phyloP scores from a whole-genome alignment of 1,140 invertebrate species.

The Ips nitidus region DNA sequence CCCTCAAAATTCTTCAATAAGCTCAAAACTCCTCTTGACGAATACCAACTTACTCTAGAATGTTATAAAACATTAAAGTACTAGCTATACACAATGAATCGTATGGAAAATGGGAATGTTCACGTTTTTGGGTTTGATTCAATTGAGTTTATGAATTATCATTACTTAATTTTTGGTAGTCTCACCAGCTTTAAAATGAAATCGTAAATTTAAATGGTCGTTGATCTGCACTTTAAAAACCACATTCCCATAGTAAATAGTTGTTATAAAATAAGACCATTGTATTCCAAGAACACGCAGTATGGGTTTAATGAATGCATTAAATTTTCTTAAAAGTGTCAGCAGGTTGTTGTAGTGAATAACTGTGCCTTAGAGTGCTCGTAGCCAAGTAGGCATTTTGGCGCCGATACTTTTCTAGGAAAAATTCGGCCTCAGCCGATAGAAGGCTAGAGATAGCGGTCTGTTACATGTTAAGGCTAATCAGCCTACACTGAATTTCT shows the following conservation, averaged over 20 bases:
- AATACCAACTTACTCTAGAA: too few relatives aligned
- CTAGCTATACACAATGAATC: too few relatives aligned
- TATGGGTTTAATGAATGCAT: constrained; percentile 31
- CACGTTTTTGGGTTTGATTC: too few relatives aligned
- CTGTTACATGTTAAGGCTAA: constrained; percentile 35
- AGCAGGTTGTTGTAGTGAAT: constrained; percentile 33
- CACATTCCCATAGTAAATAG: constrained; percentile 15
- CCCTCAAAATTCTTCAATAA: too few relatives aligned
- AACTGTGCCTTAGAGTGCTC: constrained; percentile 21
- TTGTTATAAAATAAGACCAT: constrained; percentile 30
- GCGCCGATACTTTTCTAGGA: constrained; percentile 29
- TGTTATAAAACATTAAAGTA: too few relatives aligned
- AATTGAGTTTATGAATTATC: not conserved
- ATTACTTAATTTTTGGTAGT: constrained; percentile 1
- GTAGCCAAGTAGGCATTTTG: constrained; percentile 31
- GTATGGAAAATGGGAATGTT: too few relatives aligned
- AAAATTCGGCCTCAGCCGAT: constrained; percentile 34
- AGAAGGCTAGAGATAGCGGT: constrained; percentile 33
- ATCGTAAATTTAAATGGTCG: not conserved
- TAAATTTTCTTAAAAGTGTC: constrained; percentile 33
- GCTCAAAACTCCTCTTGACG: too few relatives aligned
- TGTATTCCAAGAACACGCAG: constrained; percentile 30
- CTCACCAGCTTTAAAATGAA: not conserved
- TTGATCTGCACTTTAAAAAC: not conserved
- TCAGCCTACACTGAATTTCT: constrained; percentile 38